These are phyloP conservation scores for Rhynchonema sp. DNA, from an alignment of 2,888 invertebrate genomes.

Conservation along the genomic window DNA sequence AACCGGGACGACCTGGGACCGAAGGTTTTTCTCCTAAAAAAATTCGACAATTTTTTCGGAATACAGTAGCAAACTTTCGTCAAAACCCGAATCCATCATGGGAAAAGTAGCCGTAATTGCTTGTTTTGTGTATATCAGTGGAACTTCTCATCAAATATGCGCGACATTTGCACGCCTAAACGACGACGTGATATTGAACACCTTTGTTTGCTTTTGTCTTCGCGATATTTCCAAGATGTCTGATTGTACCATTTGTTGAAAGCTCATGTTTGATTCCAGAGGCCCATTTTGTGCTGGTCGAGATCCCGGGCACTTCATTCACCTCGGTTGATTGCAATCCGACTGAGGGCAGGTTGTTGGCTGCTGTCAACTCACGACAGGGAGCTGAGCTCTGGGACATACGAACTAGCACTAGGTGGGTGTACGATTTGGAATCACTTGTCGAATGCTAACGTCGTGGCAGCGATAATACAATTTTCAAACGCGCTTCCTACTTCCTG, in stretches of 20 bases:
- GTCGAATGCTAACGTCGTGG: background rate
- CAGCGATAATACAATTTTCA: too few relatives aligned
- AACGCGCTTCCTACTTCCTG: background rate
- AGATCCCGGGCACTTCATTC: background rate
- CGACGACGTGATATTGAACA: background rate
- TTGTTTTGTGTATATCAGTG: too few relatives aligned
- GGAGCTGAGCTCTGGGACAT: constrained; percentile 77
- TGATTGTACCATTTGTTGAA: background rate
- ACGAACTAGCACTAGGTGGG: constrained; percentile 54
- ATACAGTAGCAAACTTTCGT: too few relatives aligned
- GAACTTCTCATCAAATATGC: too few relatives aligned
- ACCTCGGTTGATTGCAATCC: constrained; percentile 78
- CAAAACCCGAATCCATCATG: too few relatives aligned
- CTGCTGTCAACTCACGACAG: constrained; percentile 70
- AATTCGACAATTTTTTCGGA: too few relatives aligned
- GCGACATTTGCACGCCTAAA: too few relatives aligned
- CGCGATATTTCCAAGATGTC: background rate
- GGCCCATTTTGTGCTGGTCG: background rate
- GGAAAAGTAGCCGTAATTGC: too few relatives aligned
- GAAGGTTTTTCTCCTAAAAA: too few relatives aligned
- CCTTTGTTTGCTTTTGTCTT: background rate
- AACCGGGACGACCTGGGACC: too few relatives aligned
- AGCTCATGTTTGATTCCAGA: background rate
- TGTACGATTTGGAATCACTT: background rate
- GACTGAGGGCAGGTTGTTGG: constrained; percentile 52